Evolutionary conservation across 2,113 vertebrate species (phyloP).

Genomic region (Nothobranchius kuhntae): DNA sequence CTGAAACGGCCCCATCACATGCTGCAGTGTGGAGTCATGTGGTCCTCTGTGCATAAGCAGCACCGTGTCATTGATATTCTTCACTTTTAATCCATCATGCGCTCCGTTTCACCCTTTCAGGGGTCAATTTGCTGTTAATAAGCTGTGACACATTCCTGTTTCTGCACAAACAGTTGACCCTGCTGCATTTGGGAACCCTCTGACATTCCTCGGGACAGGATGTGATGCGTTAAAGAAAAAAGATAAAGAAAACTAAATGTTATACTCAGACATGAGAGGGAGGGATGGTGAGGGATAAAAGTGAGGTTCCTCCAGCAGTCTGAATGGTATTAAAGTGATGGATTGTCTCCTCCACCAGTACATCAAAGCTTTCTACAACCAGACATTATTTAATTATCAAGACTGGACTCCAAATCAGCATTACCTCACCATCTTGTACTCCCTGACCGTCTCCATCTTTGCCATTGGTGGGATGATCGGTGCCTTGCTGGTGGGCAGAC

Average conservation of each 20-base stretch:
- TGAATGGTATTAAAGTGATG: not conserved
- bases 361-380: constrained; percentile 90
- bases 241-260: no score
- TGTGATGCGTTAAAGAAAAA: not conserved
- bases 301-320: not conserved
- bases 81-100: constrained; percentile 23
- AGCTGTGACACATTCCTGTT: constrained; percentile 34
- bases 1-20: constrained; percentile 1
- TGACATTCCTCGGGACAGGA: not conserved
- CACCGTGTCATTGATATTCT: constrained; percentile 40
- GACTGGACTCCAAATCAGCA: constrained; percentile 59
- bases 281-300: no score
- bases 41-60: constrained; percentile 19
- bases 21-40: constrained; percentile 44
- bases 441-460: constrained; percentile 88
- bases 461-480: constrained; percentile 87
- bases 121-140: constrained; percentile 33
- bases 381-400: constrained; percentile 71
- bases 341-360: constrained; percentile 69
- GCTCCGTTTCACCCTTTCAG: constrained; percentile 4
- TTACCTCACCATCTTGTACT: constrained; percentile 83
- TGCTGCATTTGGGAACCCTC: not conserved
- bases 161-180: constrained; percentile 5
- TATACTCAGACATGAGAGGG: not conserved
- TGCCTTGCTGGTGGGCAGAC: constrained; percentile 82